These are phyloP conservation scores for Hucho hucho DNA, from an alignment of 2,113 vertebrate genomes.

Conservation along the genomic window DNA sequence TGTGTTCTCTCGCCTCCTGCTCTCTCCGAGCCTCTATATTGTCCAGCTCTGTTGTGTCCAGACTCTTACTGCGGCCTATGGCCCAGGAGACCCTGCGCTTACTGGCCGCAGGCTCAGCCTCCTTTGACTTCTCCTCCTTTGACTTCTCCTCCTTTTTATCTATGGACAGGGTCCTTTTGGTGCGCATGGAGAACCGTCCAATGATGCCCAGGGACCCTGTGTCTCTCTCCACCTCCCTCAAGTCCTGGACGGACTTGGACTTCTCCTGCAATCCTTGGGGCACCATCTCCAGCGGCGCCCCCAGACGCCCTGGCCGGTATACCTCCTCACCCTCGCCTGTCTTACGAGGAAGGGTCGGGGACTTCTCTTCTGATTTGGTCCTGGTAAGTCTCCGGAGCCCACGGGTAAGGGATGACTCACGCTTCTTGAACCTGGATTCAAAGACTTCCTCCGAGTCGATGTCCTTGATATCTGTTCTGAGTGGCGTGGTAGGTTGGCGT, in stretches of 20 bases:
- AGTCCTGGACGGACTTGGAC: constrained; percentile 89
- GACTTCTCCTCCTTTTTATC: constrained; percentile 65
- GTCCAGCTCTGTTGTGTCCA: constrained; percentile 60
- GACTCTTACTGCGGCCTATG: constrained; percentile 73
- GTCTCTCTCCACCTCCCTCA: constrained; percentile 79
- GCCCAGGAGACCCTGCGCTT: constrained; percentile 78
- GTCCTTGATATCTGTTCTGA: constrained; percentile 81
- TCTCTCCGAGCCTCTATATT: constrained; percentile 43
- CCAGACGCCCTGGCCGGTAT: constrained; percentile 83
- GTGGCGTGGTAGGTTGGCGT: constrained; percentile 40
- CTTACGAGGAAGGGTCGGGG: constrained; percentile 55
- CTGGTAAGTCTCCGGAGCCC: constrained; percentile 84
- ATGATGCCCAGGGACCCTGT: constrained; percentile 71
- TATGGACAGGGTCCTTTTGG: constrained; percentile 70
- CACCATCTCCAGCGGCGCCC: constrained; percentile 84
- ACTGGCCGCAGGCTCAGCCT: constrained; percentile 33
- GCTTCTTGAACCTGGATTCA: constrained; percentile 91
- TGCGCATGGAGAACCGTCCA: constrained; percentile 82
- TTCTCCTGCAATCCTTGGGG: constrained; percentile 70
- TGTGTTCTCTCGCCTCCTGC: constrained; percentile 35
- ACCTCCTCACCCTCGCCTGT: constrained; percentile 81
- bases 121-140: constrained; percentile 63
- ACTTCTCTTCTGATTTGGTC: constrained; percentile 87
- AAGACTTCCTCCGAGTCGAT: constrained; percentile 92
- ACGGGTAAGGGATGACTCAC: constrained; percentile 84